Base-by-base conservation (phyloP, 2,797 vertebrate genomes). In the Crenuchus spilurus region DNA sequence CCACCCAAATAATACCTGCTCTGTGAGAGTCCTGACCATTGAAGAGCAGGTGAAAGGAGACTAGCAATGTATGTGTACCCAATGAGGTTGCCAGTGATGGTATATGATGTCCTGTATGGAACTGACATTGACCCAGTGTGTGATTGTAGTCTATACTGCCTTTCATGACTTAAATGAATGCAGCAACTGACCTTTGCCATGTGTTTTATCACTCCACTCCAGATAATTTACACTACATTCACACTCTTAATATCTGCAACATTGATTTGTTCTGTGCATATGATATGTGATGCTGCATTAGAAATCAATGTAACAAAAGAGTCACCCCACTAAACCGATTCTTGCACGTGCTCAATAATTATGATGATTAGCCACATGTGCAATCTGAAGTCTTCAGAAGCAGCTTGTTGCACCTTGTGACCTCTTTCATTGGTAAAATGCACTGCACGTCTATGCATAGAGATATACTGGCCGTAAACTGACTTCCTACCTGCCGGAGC, bases 271-370 rank as follows among this genome's bases (percentile, higher is more conserved):
- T 82, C 81, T 55, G 80, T 72, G 16, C 4, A 37, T 48, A 71
- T 77, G 81, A 64, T 74, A 76, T 80, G 68, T 77, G 54, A 82
- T 42, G 66, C 61, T 76, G 60, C 61, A 74, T 70, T 49, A n/a
- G 7, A 60, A 89, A 88, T 88, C 86, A 74, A 87, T 87, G 81
- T 76, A 75, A 82, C 75, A 78, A 84, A 84, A 77, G 75, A 71
- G 80, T 83, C 78, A 86, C 77, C 63, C 76, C 87, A 82, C 87
- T 76, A 82, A 30, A 80, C 77, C 74, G 76, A 84, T 80, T 77
- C 73, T 75, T n/a, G n/a, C 78, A 84, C 77, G 70, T 67, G 77
- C 64, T 91, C 90, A 86, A 89, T 90, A 73, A 84, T 88, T 74
- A 64, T 80, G 76, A 86, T 76, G 86, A 70, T 83, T 84, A 80